Evolutionary conservation across 2,888 invertebrate genomes (phyloP), one percentile per base, ranked within the genome.

Genomic region (Serrognathus titanus): DNA sequence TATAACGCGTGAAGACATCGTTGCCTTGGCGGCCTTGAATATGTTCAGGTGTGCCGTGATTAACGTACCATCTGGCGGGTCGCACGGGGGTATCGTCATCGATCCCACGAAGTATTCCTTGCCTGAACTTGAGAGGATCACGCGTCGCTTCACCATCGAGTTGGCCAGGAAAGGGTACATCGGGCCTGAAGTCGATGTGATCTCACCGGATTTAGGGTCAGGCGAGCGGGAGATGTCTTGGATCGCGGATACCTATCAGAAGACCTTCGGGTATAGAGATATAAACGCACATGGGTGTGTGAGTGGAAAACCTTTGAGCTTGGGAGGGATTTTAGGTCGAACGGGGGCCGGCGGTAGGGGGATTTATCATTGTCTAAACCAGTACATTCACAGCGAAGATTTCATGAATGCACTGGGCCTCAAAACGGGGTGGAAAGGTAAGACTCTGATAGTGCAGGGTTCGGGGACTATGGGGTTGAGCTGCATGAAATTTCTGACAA

Each of bases 271-370:
- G 1, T 84, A 86, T 71, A 77, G 80, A 61, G 89, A 92, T 72
- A 80, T 92, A 63, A 90, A 92, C 77, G 87, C 90, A n/a, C 82
- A 86, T 64, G 92, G 90, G n/a, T 90, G 90, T 72, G 90, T 94
- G 53, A 94, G 94, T 20, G 93, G 94, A 55, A 94, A 94, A 76
- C 92, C 93, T 36, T 90, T 94, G 70, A 89, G 91, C 71, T 84
- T 90, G 71, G 93, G 92, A 60, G 92, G 92, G 63, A 92, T 94
- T 70, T 89, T 91, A 75, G 94, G 93, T 24, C 84, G 92, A 61
- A 85, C 88, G 35, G 89, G 90, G 57, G 93, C 93, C 9, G 94
- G 93, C 11, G 94, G 94, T 55, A 83, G 86, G 67, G 90, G 90
- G 59, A 84, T 88, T 51, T 91, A 83, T 78, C 86, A 90, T 76